Evolutionary conservation across 2,113 vertebrate species (phyloP).

Genomic region (Theristicus caerulescens): DNA sequence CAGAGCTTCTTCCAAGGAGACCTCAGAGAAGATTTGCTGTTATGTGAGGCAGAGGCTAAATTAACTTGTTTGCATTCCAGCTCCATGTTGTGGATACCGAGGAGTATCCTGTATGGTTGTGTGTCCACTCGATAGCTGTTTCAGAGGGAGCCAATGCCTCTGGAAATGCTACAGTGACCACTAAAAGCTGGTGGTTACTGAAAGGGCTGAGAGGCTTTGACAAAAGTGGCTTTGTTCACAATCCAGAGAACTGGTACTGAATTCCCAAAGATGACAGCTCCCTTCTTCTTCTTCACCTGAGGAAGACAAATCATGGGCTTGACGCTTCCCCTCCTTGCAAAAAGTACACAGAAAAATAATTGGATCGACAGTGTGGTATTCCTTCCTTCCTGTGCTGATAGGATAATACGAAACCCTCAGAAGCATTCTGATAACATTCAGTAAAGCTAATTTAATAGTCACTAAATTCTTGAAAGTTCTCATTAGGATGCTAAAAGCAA

Average conservation of each 20-base stretch:
- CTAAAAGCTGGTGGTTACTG: not conserved
- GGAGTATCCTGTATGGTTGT: not conserved
- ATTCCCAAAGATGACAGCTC: not conserved
- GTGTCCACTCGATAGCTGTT: not conserved
- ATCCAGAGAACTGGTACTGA: not conserved
- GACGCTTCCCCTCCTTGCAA: not conserved
- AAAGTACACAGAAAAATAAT: not conserved
- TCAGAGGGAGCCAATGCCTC: not conserved
- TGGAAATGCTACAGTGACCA: not conserved
- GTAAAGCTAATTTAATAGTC: slow-evolving; percentile 29
- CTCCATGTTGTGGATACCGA: not conserved
- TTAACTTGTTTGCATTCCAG: not conserved
- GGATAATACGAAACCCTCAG: not conserved
- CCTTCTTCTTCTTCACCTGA: not conserved
- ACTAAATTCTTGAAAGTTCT: slow-evolving; percentile 50
- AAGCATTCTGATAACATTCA: slow-evolving; percentile 35
- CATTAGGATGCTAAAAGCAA: slow-evolving; percentile 36
- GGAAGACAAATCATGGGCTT: not conserved
- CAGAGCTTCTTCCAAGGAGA: not conserved
- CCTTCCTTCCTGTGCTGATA: slow-evolving; percentile 11
- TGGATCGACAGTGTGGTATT: not conserved
- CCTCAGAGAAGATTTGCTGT: not conserved
- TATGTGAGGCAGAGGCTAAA: not conserved
- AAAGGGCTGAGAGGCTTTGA: not conserved
- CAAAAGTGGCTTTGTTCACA: not conserved